These are phyloP conservation scores for Gobionotothen gibberifrons DNA, from an alignment of 2,797 vertebrate genomes.

Conservation along the genomic window DNA sequence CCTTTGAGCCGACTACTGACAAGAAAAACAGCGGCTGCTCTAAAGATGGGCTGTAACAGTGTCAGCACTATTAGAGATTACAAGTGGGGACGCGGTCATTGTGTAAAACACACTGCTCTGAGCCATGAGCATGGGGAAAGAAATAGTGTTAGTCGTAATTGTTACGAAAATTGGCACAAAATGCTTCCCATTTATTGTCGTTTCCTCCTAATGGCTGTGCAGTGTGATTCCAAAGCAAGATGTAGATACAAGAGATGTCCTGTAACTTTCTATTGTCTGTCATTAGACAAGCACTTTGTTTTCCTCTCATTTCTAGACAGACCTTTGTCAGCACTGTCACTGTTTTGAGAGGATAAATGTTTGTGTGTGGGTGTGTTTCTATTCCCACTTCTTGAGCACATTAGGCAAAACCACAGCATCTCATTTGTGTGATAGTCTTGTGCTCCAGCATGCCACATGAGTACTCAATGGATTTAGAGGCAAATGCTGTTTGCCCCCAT, in stretches of 20 bases:
- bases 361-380: neutral
- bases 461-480: conserved; percentile 14
- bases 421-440: conserved; percentile 25
- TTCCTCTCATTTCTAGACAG: conserved; percentile 10
- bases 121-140: conserved; percentile 44
- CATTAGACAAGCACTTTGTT: conserved; percentile 21
- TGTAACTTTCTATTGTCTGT: conserved; percentile 39
- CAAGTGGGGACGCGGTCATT: conserved; percentile 47
- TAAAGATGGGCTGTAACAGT: conserved; percentile 49
- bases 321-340: conserved; percentile 7
- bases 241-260: conserved; percentile 45
- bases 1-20: conserved; percentile 7
- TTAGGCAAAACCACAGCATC: conserved; percentile 20
- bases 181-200: conserved; percentile 48
- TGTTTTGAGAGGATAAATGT: neutral
- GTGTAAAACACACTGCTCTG: conserved; percentile 51
- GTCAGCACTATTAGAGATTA: conserved; percentile 58
- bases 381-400: conserved; percentile 12
- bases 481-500: conserved; percentile 17
- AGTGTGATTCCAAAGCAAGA: conserved; percentile 27
- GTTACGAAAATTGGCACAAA: conserved; percentile 60
- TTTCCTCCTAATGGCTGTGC: conserved; percentile 47
- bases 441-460: neutral
- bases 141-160: conserved; percentile 47
- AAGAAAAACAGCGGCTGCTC: conserved; percentile 16